Evolutionary conservation across 2,888 invertebrate genomes (phyloP), one percentile per base, ranked within the genome.

Genomic region (Chaitophorus viminalis): DNA sequence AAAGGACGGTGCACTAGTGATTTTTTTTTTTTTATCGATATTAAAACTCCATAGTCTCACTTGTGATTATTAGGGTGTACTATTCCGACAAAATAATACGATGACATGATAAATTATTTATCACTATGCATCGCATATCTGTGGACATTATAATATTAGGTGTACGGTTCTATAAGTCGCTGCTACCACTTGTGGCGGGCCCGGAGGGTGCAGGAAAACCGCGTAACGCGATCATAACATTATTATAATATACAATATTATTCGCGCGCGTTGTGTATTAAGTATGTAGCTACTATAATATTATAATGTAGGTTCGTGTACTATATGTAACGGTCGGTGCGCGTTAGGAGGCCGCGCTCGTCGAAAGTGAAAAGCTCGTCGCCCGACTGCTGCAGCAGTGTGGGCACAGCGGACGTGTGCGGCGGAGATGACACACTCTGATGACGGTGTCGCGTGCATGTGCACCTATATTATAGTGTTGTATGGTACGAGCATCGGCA

Each of bases 361-460:
- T 70, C 29, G 70, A 70, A 70, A 70, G 70, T 70, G 70, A 70
- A 70, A 70, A 70, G 31, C 31, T 29, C n/a, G n/a, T 29, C 29
- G 70, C 70, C n/a, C n/a, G 68, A n/a, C 29, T 11, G 46, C 46
- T 2, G 25, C 11, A 52, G 9, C 52, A 17, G 52, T 21, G 46
- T 11, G 46, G 46, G 46, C 46, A 2, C 60, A 5, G 60, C 6
- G 60, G 60, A 60, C 21, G 60, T 18, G 60, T 9, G 29, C 25
- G 65, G 70, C 11, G 70, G 29, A 70, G 70, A 70, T 29, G 70
- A 70, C 31, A 70, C 70, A 31, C 65, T n/a, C 25, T 21, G 46
- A 46, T 46, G 46, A 46, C 46, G 46, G 46, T 46, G 46, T 60
- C 60, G 60, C 14, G 60, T 60, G 60, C 60, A 60, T 60, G 60